phyloP scores from a whole-genome alignment of 1,140 invertebrate genomes.

The Laodelphax striatellus region DNA sequence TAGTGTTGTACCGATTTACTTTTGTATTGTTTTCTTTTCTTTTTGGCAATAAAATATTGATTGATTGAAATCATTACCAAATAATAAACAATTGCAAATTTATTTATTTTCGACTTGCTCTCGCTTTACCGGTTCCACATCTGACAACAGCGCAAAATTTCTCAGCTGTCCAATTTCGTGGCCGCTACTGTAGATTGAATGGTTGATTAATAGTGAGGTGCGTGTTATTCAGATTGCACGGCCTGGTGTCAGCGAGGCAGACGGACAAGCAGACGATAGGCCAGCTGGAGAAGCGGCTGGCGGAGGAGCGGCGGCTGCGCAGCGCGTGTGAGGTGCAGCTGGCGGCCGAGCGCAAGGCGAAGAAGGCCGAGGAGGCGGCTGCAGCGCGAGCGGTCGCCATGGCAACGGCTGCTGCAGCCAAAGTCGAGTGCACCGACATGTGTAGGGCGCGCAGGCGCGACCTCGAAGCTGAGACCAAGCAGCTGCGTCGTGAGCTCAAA shows the following conservation, averaged over 20 bases:
- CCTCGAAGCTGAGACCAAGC: slow-evolving; percentile 65
- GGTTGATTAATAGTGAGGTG: too few relatives aligned
- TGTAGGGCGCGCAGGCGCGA: slow-evolving; percentile 64
- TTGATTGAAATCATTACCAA: too few relatives aligned
- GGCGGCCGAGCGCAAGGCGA: slow-evolving; percentile 56
- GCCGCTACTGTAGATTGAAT: too few relatives aligned
- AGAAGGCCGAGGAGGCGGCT: slow-evolving; percentile 37
- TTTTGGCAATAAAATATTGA: too few relatives aligned
- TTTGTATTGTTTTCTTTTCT: too few relatives aligned
- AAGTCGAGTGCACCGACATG: slow-evolving; percentile 55
- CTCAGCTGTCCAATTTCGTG: too few relatives aligned
- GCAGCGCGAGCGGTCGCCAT: slow-evolving; percentile 32
- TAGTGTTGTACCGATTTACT: too few relatives aligned
- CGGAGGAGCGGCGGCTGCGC: slow-evolving; percentile 70
- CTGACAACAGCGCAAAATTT: too few relatives aligned
- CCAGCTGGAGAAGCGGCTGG: slow-evolving; percentile 63
- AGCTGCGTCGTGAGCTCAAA: slow-evolving; percentile 60
- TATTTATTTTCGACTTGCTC: too few relatives aligned
- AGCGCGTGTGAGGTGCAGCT: slow-evolving; percentile 64
- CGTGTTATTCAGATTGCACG: slow-evolving; percentile 44
- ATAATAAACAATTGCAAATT: too few relatives aligned
- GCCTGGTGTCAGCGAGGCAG: slow-evolving; percentile 55
- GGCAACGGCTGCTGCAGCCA: slow-evolving; percentile 27
- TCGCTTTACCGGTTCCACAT: too few relatives aligned
- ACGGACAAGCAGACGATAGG: slow-evolving; percentile 66